Conservation (phyloP, 2,113 vertebrate species). For the Leptobrachium leishanense region DNA sequence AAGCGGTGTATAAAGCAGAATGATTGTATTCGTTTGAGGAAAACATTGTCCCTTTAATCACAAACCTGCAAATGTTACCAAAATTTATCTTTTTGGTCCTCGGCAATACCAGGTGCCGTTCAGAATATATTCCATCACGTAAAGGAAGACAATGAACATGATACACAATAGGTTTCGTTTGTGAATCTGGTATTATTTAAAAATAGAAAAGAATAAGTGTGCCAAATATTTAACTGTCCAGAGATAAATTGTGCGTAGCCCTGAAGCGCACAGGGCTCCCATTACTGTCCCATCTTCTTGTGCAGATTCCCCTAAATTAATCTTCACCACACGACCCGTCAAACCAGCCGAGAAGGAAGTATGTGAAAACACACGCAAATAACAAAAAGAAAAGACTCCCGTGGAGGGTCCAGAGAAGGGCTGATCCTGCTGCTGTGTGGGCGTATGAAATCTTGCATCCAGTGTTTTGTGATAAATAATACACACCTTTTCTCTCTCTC, state of each 20-base stretch:
- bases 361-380: neutral
- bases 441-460: constrained; percentile 19
- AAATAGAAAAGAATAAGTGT: neutral
- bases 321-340: neutral
- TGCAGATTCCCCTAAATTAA: neutral
- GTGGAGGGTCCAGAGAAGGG: neutral
- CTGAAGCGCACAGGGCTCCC: neutral
- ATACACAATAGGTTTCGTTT: constrained; percentile 36
- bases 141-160: neutral
- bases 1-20: no score
- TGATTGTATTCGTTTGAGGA: no score
- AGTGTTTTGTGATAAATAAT: constrained; percentile 41
- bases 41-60: no score
- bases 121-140: neutral
- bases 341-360: neutral
- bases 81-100: neutral
- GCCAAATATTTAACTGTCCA: constrained; percentile 2
- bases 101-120: neutral
- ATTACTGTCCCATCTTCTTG: neutral
- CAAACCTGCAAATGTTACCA: no score
- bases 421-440: neutral
- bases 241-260: neutral
- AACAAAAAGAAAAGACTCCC: neutral
- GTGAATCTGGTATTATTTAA: constrained; percentile 16
- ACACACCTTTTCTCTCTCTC: constrained; percentile 17